Evolutionary conservation across 37 sponge, comb jelly and placozoan genomes (phyloP), one percentile per base, ranked within the genome.

Genomic region (Cladorhizidae sp.): DNA sequence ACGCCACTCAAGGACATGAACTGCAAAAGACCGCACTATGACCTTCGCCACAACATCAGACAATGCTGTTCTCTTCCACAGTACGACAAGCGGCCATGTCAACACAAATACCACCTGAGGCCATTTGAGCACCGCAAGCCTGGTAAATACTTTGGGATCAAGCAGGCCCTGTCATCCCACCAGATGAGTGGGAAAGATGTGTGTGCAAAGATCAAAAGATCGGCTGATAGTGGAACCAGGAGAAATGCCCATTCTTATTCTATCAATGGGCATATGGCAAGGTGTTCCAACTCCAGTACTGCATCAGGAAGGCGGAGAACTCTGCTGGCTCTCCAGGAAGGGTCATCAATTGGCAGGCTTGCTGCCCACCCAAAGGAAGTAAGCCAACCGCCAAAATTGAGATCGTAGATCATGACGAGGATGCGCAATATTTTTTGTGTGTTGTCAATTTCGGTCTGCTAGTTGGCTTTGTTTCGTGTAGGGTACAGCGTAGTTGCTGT

Each of bases 221-320:
- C 56, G 1, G 6, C 62, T 11, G 25, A 22, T 11, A 32, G 28
- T 17, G 62, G 21, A 23, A 39, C 15, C 61, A 57, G 36, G 39
- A 41, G 83, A 41, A 85, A 85, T 77, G 85, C 85, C 26, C 85
- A 85, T 29, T 85, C 85, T 3, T 85, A 75, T 50, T 85, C 85
- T 11, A 54, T 85, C 71, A 85, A 85, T 40, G 72, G 62, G 14
- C 71, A 49, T 9, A 14, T 45, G 28, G 25, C 26, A 28, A 40
- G 85, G 61, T 69, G 40, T 40, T 77, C 85, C 32, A 77, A 39
- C 23, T 75, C 84, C 56, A 82, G 83, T 18, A 64, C 73, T 43
- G 64, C 52, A 7, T 82, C 83, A 2, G 57, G 64, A 38, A 26
- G 74, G 35, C 37, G 42, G 52, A 73, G 74, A 61, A 73, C 43